These are phyloP conservation scores for Catostomus latipinnis DNA, from an alignment of 2,797 vertebrate genomes.

Conservation along the genomic window DNA sequence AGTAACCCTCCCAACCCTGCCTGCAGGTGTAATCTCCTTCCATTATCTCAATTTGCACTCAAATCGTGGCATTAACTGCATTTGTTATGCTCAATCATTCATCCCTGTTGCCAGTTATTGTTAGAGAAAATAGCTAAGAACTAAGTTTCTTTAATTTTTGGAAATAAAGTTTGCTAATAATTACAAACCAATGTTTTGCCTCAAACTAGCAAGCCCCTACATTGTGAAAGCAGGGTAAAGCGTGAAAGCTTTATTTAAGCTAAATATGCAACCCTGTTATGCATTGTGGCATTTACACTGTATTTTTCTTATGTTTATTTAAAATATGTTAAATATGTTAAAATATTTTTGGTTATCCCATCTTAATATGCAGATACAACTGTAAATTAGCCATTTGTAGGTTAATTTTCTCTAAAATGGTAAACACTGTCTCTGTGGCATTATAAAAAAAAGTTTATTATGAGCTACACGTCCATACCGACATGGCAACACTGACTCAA, in stretches of 20 bases:
- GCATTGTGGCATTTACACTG: neutral
- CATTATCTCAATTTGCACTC: neutral
- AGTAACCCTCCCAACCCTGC: too few relatives aligned
- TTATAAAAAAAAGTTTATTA: too few relatives aligned
- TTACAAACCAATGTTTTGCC: neutral
- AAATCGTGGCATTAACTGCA: neutral
- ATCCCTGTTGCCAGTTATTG: neutral
- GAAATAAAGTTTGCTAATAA: neutral
- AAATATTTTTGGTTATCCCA: too few relatives aligned
- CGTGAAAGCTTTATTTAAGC: neutral
- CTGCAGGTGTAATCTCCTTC: neutral
- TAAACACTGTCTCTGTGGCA: too few relatives aligned
- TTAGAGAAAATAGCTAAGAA: neutral
- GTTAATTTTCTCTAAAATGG: too few relatives aligned
- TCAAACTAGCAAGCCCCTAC: too few relatives aligned
- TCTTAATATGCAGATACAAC: too few relatives aligned
- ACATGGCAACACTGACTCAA: too few relatives aligned
- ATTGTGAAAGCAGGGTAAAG: neutral
- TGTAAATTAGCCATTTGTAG: too few relatives aligned
- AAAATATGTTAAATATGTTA: too few relatives aligned
- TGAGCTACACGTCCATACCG: too few relatives aligned
- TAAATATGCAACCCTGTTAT: neutral
- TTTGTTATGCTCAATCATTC: neutral
- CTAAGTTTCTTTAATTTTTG: neutral
- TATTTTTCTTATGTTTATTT: neutral